phyloP scores from a whole-genome alignment of 2,797 vertebrate genomes.

The Hydrophis major region DNA sequence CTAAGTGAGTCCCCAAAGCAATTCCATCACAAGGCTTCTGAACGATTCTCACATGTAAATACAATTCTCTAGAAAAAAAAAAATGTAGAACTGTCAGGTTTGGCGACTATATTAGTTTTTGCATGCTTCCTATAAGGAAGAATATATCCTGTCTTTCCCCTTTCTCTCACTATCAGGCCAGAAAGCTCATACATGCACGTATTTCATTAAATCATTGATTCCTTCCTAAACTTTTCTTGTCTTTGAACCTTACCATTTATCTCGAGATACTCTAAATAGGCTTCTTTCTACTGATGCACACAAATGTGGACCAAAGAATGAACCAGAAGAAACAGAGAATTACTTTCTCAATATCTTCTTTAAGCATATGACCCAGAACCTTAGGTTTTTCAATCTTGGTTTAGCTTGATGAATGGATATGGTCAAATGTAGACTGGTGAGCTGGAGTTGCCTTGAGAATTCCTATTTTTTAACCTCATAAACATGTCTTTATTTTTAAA shows the following conservation, averaged over 20 bases:
- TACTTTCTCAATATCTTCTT: not conserved
- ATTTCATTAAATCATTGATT: not conserved
- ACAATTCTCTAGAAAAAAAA: not conserved
- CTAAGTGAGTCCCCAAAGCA: not conserved
- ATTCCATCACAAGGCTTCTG: not conserved
- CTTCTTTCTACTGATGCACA: not conserved
- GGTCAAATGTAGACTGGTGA: not conserved
- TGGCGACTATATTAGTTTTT: not conserved
- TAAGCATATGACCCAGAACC: not conserved
- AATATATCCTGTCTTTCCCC: not conserved
- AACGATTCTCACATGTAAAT: not conserved
- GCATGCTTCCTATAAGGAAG: not conserved
- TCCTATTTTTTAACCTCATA: not conserved
- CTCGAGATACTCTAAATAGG: not conserved
- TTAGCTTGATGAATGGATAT: not conserved
- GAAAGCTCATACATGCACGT: not conserved
- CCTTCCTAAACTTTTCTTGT: not conserved
- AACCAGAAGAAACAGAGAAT: not conserved
- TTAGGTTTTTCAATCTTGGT: not conserved
- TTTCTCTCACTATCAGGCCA: not conserved
- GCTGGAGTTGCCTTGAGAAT: not conserved
- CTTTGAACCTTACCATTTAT: not conserved
- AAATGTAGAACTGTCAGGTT: not conserved
- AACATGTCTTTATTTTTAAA: not conserved
- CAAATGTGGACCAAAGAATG: not conserved